Evolutionary conservation across 64 coral and sea anemone species (phyloP).

Genomic region (Montipora efflorescens): DNA sequence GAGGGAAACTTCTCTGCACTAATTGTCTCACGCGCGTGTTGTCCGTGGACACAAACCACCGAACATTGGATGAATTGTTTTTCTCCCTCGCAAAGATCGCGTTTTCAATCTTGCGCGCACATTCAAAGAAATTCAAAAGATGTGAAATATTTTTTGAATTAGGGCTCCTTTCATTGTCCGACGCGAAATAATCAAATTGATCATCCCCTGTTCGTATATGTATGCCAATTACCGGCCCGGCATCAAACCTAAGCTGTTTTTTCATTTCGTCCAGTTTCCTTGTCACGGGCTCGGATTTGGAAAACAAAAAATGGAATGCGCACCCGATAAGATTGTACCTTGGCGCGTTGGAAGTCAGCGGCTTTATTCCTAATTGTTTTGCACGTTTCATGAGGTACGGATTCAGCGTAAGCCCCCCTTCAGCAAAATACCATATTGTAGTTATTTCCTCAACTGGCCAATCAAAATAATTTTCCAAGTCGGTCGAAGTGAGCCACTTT

Average conservation of each 20-base stretch:
- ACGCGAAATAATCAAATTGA: slow-evolving; percentile 78
- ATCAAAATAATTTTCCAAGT: slow-evolving; percentile 76
- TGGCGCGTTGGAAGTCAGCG: slow-evolving; percentile 65
- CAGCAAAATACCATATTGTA: slow-evolving; percentile 92
- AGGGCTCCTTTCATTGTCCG: slow-evolving; percentile 28
- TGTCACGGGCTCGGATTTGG: slow-evolving; percentile 55
- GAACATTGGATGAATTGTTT: neutral
- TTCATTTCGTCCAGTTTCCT: slow-evolving; percentile 39
- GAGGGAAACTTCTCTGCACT: slow-evolving; percentile 44
- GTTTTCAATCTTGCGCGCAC: slow-evolving; percentile 70
- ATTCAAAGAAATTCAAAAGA: slow-evolving; percentile 66
- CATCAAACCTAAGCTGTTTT: slow-evolving; percentile 12
- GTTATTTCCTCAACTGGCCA: slow-evolving; percentile 71
- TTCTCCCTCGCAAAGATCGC: slow-evolving; percentile 38
- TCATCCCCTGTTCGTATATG: slow-evolving; percentile 86
- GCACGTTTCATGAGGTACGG: slow-evolving; percentile 75
- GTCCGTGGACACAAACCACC: slow-evolving; percentile 87
- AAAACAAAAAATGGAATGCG: slow-evolving; percentile 88
- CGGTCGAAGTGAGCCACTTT: slow-evolving; percentile 79
- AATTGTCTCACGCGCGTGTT: slow-evolving; percentile 62
- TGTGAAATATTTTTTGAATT: slow-evolving; percentile 53
- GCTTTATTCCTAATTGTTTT: slow-evolving; percentile 55
- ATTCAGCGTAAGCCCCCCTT: slow-evolving; percentile 75
- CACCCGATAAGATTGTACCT: slow-evolving; percentile 81
- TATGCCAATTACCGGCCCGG: slow-evolving; percentile 75